These are phyloP conservation scores for Mus spicilegus DNA, from an alignment of 2,113 vertebrate genomes.

Conservation along the genomic window DNA sequence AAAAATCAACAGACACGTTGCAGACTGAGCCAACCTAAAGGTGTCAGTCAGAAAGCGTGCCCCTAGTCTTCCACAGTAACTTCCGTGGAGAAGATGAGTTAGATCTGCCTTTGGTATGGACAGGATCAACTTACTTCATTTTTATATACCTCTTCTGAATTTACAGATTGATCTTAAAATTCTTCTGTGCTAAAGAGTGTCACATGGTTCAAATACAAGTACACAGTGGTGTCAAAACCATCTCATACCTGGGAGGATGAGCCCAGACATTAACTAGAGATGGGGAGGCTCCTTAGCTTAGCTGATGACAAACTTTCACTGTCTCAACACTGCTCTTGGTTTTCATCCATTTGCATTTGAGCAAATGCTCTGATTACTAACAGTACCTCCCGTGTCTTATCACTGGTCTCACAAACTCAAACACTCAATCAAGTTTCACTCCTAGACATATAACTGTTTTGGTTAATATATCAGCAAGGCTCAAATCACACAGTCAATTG, in stretches of 20 bases:
- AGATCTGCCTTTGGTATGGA: conserved; percentile 44
- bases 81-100: conserved; percentile 9
- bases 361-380: conserved; percentile 27
- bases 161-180: conserved; percentile 38
- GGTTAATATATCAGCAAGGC: conserved; percentile 30
- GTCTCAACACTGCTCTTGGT: background rate
- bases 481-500: conserved; percentile 4
- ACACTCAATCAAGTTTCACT: conserved; percentile 37
- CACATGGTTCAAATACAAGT: background rate
- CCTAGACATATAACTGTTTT: background rate
- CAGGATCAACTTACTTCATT: background rate
- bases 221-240: background rate
- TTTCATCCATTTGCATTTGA: conserved; percentile 44
- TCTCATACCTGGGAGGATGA: background rate
- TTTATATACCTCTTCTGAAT: background rate
- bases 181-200: conserved; percentile 15
- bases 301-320: background rate
- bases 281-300: background rate
- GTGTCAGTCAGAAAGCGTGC: background rate
- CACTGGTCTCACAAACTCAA: conserved; percentile 26
- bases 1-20: background rate
- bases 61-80: background rate
- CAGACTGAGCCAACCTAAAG: background rate
- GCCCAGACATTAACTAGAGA: background rate
- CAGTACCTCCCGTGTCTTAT: background rate